Evolutionary conservation across 2,888 invertebrate genomes (phyloP), one percentile per base, ranked within the genome.

Genomic region (Ramazzottius varieornatus): DNA sequence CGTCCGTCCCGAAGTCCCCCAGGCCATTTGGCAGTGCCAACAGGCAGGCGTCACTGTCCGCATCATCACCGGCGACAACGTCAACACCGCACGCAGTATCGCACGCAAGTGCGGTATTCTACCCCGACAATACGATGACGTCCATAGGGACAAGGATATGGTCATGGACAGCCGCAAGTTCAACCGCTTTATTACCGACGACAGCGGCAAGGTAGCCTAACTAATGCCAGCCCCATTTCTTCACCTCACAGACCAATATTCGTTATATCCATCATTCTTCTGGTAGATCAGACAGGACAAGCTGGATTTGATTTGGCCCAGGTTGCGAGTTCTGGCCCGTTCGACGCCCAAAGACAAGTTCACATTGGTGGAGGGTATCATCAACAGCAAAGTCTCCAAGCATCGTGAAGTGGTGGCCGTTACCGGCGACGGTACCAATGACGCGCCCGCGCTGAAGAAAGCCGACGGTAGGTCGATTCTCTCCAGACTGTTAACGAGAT

Each of bases 41-140:
- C 84, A 86, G 73, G 91, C 98, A 63, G 98, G 98, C 70, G 96
- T 99, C 73, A 93, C 92, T 13, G 98, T 98, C 32, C 83, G 96
- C 67, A 98, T 98, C 96, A 96, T 98, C 66, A 98, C 98, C 8
- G 98, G 96, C 65, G 98, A 98, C 81, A 98, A 98, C 78, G 85
- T 98, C 70, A 96, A 96, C 80, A 99, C 98, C 46, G 96, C 96
- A 54, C 83, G 93, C 67, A 94, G 96, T 67, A 99, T 98, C 75
- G 94, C 98, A 46, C 80, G 86, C 71, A 94, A 96, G 77, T 99
- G 98, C 78, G 94, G 94, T 68, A 98, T 98, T 71, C 77, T 92
- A 63, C 86, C 86, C 73, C 75, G 75, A 13, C 71, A 72, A 16
- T n/a, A n/a, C n/a, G n/a, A n/a, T n/a, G n/a, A n/a, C n/a, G n/a